phyloP scores from a whole-genome alignment of 2,888 invertebrate genomes.

The Drosophila imparisetae region DNA sequence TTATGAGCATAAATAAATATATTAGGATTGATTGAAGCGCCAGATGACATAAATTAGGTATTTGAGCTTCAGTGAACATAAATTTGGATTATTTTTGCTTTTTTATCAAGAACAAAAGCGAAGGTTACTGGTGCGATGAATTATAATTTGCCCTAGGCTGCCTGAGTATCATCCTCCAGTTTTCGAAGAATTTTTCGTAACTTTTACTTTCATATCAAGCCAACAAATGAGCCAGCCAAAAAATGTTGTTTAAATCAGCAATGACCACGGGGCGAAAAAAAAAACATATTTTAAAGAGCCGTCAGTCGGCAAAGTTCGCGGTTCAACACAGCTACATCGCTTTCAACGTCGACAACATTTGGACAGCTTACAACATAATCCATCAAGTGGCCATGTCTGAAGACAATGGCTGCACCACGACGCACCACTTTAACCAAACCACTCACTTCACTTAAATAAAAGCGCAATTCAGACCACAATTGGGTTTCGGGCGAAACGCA shows the following conservation, averaged over 20 bases:
- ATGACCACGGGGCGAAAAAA: slow-evolving; percentile 24
- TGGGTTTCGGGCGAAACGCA: slow-evolving; percentile 41
- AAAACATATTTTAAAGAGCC: slow-evolving; percentile 51
- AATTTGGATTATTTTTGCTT: slow-evolving; percentile 12
- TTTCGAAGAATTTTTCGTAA: slow-evolving; percentile 45
- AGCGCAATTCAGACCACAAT: slow-evolving; percentile 38
- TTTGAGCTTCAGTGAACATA: slow-evolving; percentile 50
- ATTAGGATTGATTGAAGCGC: neutral
- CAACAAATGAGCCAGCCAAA: neutral
- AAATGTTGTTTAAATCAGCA: slow-evolving; percentile 31
- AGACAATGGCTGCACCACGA: slow-evolving; percentile 25
- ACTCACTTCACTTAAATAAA: slow-evolving; percentile 23
- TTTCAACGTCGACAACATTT: slow-evolving; percentile 56
- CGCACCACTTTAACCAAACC: slow-evolving; percentile 1
- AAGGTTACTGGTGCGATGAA: neutral
- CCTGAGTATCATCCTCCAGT: slow-evolving; percentile 5
- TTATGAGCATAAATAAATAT: slow-evolving; percentile 2
- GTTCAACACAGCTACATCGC: slow-evolving; percentile 39
- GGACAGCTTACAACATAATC: slow-evolving; percentile 70
- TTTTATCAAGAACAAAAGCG: slow-evolving; percentile 1
- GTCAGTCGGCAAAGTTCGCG: slow-evolving; percentile 37
- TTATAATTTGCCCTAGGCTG: slow-evolving; percentile 7
- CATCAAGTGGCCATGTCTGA: slow-evolving; percentile 55
- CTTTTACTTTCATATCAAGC: slow-evolving; percentile 67
- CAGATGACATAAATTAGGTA: slow-evolving; percentile 37